Evolutionary conservation across 2,888 invertebrate genomes (phyloP), one percentile per base, ranked within the genome.

Genomic region (Mechanitis messenoides): DNA sequence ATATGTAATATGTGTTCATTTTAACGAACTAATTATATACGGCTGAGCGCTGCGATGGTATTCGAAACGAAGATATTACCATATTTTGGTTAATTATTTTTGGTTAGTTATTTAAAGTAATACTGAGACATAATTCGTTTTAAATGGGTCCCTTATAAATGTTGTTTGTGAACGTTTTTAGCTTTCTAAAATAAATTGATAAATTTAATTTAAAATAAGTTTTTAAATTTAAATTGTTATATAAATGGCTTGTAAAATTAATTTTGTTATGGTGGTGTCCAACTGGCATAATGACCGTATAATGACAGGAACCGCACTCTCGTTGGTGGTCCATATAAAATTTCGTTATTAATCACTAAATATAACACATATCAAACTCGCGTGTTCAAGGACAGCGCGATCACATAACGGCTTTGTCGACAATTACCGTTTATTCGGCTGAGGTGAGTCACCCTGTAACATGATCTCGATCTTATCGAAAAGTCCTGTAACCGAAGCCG

Each of bases 21-120:
- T 62, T 61, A 73, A 72, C 71, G 77, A 76, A 81, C 79, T 66
- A 71, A 83, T 84, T 84, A 81, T 79, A 64, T 67, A 77, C 80
- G 84, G 78, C 59, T 76, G 69, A 72, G 64, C 78, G 82, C 69
- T 46, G 71, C 56, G 64, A 65, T 69, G 83, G 84, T 79, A 87
- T 85, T 81, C 70, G 71, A 72, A 73, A 72, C 73, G 71, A 74
- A 72, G 79, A 77, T 84, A 82, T 85, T 81, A 82, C 82, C 71
- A 63, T 62, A 74, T 85, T 86, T 84, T 81, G 75, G 20, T 20
- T 20, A 20, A 20, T 77, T 79, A 83, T 81, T 66, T 63, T 77
- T 78, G 74, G 20, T 20, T 76, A 9, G 3, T 9, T 42, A 6
- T 9, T 42, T 11, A 3, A 42, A 67, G 72, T 74, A 84, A 84